These are phyloP conservation scores for Alcis repandata DNA, from an alignment of 2,888 invertebrate species.

Conservation along the genomic window DNA sequence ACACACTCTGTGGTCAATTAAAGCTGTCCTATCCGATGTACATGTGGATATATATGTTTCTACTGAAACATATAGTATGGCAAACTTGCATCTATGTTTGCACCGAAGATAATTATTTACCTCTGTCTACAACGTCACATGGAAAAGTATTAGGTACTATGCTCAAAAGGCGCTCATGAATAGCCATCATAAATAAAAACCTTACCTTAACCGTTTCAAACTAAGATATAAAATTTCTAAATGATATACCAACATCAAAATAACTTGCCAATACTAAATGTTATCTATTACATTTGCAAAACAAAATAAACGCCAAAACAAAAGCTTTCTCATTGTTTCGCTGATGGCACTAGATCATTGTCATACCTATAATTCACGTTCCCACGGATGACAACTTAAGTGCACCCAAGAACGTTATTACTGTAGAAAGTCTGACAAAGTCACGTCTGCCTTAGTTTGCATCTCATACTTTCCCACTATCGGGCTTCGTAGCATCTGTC, in stretches of 20 bases:
- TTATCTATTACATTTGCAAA: constrained; percentile 15
- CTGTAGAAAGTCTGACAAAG: constrained; percentile 79
- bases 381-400: constrained; percentile 82
- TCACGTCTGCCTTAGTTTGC: constrained; percentile 83
- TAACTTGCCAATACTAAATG: background rate
- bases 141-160: too few species aligned
- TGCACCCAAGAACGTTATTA: constrained; percentile 71
- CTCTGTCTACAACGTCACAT: too few species aligned
- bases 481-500: constrained; percentile 77
- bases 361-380: constrained; percentile 75
- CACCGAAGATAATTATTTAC: too few species aligned
- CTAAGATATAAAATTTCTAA: too few species aligned
- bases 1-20: constrained; percentile 39
- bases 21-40: constrained; percentile 16
- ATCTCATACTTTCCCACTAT: constrained; percentile 77
- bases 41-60: constrained; percentile 1
- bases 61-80: background rate
- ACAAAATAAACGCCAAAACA: constrained; percentile 39
- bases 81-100: background rate
- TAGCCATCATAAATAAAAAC: too few species aligned
- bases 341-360: constrained; percentile 66
- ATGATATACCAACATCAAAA: too few species aligned
- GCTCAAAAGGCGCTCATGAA: too few species aligned
- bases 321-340: constrained; percentile 67
- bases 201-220: too few species aligned